Evolutionary conservation across 2,113 vertebrate species (phyloP).

Genomic region (Oreotrochilus melanogaster): DNA sequence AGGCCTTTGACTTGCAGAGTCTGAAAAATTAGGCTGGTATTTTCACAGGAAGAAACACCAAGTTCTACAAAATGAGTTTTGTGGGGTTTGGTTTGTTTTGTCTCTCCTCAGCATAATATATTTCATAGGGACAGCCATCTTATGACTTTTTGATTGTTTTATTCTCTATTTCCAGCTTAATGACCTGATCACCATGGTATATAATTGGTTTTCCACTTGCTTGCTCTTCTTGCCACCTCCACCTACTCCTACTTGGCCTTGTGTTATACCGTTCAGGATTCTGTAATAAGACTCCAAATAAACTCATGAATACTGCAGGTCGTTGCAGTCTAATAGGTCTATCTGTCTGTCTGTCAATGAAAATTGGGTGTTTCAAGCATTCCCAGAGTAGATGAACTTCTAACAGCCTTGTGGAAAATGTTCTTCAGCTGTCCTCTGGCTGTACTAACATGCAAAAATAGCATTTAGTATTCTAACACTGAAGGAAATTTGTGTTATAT

Average conservation of each 20-base stretch:
- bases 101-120: background rate
- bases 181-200: background rate
- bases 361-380: background rate
- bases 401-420: background rate
- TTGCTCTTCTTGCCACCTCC: background rate
- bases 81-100: no score
- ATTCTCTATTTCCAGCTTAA: background rate
- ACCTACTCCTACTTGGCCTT: background rate
- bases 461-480: background rate
- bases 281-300: background rate
- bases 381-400: background rate
- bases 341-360: background rate
- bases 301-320: background rate
- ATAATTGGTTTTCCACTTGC: background rate
- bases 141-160: background rate
- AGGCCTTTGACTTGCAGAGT: background rate
- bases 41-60: background rate
- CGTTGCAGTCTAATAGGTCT: background rate
- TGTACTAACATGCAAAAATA: background rate
- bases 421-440: background rate
- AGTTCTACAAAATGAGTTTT: background rate
- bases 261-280: background rate
- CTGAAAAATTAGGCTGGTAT: background rate
- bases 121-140: background rate
- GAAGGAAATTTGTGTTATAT: background rate